Base-by-base conservation (phyloP, 2,888 invertebrate genomes). In the Ceriagrion tenellum region DNA sequence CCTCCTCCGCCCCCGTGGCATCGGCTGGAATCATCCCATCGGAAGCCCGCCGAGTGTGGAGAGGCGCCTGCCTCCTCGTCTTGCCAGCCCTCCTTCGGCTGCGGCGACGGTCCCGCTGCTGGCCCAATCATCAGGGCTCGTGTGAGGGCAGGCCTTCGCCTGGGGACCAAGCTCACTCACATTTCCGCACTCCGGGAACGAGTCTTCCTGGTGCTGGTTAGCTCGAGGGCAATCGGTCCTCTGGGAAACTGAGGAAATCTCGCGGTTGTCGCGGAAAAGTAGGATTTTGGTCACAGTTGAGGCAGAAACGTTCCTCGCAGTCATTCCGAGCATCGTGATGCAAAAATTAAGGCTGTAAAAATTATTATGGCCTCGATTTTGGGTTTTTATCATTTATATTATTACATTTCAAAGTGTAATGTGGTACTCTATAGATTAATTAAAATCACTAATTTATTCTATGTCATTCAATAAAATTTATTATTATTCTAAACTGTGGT, bases 1-100 rank as follows among this genome's bases (percentile, higher is more conserved):
- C 93, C 69, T 93, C 69, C 93, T 93, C 69, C 69, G 47, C 93
- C 93, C 93, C 93, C 69, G 93, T 93, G 93, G 93, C 93, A 69
- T 93, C 93, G 63, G 69, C 93, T 74, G 93, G 93, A 93, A 93
- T 93, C 93, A 63, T 93, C 69, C 91, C 91, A 40, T 63, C 69
- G 63, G 91, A 91, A 63, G 63, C 63, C 81, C 91, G 47, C 63
- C 35, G 81, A 81, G n/a, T n/a, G n/a, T n/a, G n/a, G n/a, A n/a
- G 63, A 63, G 59, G 91, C 91, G 91, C 91, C 91, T 40, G 23
- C 16, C 69, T n/a, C 59, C 69, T 26, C 18, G 90, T 56, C n/a
- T n/a, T 47, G 47, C 47, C 90, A 30, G 59, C 59, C 90, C 10
- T 59, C 59, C 90, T 35, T 16, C 90, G 90, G n/a, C 55, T 30